Evolutionary conservation across 2,888 invertebrate species (phyloP).

Genomic region (Plagodis dolabraria): DNA sequence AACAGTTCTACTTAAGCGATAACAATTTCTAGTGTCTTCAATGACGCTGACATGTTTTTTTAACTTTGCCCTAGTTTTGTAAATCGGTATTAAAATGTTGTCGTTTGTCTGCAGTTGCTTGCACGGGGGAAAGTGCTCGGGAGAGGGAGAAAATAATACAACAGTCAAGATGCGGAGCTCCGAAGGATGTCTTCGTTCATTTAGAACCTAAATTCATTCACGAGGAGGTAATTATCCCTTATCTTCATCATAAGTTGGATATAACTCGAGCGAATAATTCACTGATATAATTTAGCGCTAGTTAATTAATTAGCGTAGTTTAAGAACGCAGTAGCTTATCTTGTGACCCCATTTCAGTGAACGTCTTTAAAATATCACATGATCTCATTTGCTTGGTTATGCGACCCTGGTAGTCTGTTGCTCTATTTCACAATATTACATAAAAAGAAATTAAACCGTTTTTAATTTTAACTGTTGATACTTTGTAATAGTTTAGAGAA

Average conservation of each 20-base stretch:
- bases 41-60: constrained; percentile 9
- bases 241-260: background rate
- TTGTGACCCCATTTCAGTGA: constrained; percentile 37
- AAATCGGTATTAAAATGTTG: background rate
- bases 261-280: background rate
- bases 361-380: constrained; percentile 13
- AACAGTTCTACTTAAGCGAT: constrained; percentile 20
- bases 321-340: constrained; percentile 37
- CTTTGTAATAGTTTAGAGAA: background rate
- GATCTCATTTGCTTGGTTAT: constrained; percentile 16
- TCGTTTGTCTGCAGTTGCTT: constrained; percentile 60
- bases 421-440: constrained; percentile 37
- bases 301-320: constrained; percentile 12
- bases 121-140: constrained; percentile 57
- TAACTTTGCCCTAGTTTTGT: background rate
- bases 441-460: constrained; percentile 11
- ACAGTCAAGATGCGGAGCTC: constrained; percentile 70
- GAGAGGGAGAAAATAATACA: constrained; percentile 64
- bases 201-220: constrained; percentile 62
- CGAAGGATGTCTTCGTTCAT: constrained; percentile 71
- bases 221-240: constrained; percentile 61
- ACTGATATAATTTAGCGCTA: background rate
- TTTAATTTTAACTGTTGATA: background rate
- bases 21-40: background rate
- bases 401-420: constrained; percentile 26